These are phyloP conservation scores for Apaloderma vittatum DNA, from an alignment of 2,113 vertebrate species.

Conservation along the genomic window DNA sequence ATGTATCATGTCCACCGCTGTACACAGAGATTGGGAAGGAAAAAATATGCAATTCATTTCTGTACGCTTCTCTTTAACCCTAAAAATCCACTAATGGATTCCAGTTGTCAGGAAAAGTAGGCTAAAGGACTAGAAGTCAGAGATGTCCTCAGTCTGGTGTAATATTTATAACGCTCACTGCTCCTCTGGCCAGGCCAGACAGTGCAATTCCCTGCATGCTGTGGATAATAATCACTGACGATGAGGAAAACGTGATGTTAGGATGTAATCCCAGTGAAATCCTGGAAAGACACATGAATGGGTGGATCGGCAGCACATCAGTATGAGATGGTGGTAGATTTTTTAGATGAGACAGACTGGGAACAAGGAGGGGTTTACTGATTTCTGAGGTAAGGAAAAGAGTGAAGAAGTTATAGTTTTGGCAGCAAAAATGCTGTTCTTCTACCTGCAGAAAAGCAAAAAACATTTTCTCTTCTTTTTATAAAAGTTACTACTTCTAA, in stretches of 20 bases:
- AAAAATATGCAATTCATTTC: background rate
- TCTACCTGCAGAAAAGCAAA: background rate
- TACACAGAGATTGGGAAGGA: background rate
- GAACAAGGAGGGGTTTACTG: background rate
- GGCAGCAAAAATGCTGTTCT: background rate
- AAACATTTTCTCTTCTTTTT: background rate
- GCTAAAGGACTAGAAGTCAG: background rate
- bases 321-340: background rate
- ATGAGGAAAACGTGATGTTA: background rate
- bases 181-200: background rate
- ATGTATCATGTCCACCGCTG: background rate
- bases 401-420: background rate
- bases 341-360: rapidly evolving
- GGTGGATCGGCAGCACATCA: rapidly evolving
- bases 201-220: background rate
- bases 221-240: background rate
- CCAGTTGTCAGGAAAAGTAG: background rate
- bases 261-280: background rate
- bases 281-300: background rate
- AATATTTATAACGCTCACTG: background rate
- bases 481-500: background rate
- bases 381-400: background rate
- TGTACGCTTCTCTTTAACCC: background rate
- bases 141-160: rapidly evolving
- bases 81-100: background rate